Conservation (phyloP, 2,113 vertebrate genomes). For the Nycticryphes semicollaris region DNA sequence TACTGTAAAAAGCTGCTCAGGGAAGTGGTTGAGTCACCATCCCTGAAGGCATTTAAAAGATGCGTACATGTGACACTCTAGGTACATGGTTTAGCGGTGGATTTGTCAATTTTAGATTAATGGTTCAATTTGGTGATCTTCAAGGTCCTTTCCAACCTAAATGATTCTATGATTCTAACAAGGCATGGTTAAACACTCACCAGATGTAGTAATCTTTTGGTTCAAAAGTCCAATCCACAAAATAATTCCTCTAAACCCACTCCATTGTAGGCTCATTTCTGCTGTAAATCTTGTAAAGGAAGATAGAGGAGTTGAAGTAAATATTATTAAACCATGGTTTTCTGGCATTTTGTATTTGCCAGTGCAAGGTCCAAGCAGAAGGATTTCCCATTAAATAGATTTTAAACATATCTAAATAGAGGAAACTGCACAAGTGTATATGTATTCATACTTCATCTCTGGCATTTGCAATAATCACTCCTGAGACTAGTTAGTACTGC, state of each 20-base stretch:
- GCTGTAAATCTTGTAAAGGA: background rate
- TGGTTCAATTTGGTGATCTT: background rate
- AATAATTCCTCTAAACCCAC: background rate
- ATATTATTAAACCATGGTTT: background rate
- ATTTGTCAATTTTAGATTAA: background rate
- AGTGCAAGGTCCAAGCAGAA: background rate
- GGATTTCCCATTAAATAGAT: background rate
- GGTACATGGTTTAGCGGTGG: background rate
- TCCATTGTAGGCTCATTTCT: background rate
- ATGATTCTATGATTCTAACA: background rate
- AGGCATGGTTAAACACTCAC: background rate
- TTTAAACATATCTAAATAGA: background rate
- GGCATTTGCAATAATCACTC: rapidly evolving
- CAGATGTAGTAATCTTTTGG: background rate
- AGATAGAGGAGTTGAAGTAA: background rate
- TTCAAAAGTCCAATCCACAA: background rate
- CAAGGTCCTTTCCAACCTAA: background rate
- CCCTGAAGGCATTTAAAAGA: background rate
- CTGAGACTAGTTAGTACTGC: background rate
- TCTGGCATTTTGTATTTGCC: background rate
- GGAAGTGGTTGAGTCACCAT: background rate
- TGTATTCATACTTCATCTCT: background rate
- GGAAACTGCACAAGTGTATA: background rate
- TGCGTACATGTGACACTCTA: rapidly evolving
- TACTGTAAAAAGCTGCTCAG: rapidly evolving